Base-by-base conservation (phyloP, 2,797 vertebrate species). In the Falco naumanni region DNA sequence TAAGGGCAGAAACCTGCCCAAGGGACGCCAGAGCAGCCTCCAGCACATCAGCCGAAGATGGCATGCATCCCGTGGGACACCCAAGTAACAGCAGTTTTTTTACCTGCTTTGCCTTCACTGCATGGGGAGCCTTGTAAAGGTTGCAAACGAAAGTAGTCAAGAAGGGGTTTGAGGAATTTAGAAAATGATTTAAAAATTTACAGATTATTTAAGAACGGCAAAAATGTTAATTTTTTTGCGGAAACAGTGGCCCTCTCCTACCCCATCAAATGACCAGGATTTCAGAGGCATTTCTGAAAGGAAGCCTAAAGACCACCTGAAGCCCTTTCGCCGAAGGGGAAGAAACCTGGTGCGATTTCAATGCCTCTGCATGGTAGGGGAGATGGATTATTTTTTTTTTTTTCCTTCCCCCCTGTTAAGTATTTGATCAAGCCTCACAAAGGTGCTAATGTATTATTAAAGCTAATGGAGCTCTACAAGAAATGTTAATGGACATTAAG, bases 401-500 rank as follows among this genome's bases (percentile, higher is more conserved):
- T 28, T 24, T 45, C 45, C 75, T 82, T 80, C 69, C 10, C 26
- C 8, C 50, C 59, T 1, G 79, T 93, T 87, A 96, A 96, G 93
- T 78, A 96, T 97, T 96, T 95, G 96, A 97, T 97, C 97, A 97
- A 97, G 97, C 98, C 97, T 97, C 97, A 97, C 98, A 96, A 97
- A 98, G 96, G 96, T 97, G 95, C 96, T 97, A 95, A 98, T 98
- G 96, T 83, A 98, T 98, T 98, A 98, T 98, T 98, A 98, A 98
- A 98, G 97, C 98, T 98, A 98, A 98, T 98, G 98, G 97, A 97
- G 98, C 98, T 98, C 97, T 98, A 97, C 98, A 96, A 97, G 97
- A 98, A 97, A 98, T 98, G 98, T 97, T 98, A 98, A 98, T 98
- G 98, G 98, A 98, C 97, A 98, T 98, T 97, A 98, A 97, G 98